These are phyloP conservation scores for Batillaria attramentaria DNA, from an alignment of 1,140 invertebrate genomes.

Conservation along the genomic window DNA sequence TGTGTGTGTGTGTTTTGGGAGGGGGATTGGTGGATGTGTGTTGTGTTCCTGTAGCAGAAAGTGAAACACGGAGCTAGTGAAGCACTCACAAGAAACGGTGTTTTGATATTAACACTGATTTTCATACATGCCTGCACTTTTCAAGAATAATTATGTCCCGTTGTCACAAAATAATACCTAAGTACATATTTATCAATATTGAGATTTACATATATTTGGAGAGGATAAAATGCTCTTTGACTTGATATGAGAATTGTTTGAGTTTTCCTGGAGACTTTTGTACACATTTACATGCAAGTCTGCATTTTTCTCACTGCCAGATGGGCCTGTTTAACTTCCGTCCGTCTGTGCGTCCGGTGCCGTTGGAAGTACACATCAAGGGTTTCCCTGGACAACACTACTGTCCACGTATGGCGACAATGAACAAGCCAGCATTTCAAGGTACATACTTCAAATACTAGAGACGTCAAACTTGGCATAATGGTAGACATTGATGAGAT, in stretches of 20 bases:
- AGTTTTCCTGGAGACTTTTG: background rate
- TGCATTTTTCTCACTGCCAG: no score
- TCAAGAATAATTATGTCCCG: background rate
- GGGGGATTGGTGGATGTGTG: no score
- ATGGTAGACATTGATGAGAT: no score
- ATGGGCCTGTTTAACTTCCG: slow-evolving; percentile 98
- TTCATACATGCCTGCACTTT: background rate
- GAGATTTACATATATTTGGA: no score
- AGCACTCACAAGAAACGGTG: no score
- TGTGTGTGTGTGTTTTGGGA: no score
- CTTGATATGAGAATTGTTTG: background rate
- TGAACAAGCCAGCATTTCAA: slow-evolving; percentile 99
- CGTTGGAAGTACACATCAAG: slow-evolving; percentile 93
- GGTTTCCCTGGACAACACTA: slow-evolving; percentile 98
- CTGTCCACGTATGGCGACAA: slow-evolving; percentile 99
- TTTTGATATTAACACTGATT: no score
- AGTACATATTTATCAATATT: no score
- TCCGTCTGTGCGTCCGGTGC: slow-evolving; percentile 96
- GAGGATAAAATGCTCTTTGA: no score
- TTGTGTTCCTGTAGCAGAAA: no score
- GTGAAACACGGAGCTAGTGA: no score
- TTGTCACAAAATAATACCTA: background rate
- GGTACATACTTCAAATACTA: slow-evolving; percentile 86
- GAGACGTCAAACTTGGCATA: no score
- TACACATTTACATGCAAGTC: background rate